A percentile compares a stretch with the other conserved stretches of the same genome.
These are phyloP conservation scores for Sminthurides aquaticus DNA, from an alignment of 2,888 invertebrate species.

Conservation along the genomic window DNA sequence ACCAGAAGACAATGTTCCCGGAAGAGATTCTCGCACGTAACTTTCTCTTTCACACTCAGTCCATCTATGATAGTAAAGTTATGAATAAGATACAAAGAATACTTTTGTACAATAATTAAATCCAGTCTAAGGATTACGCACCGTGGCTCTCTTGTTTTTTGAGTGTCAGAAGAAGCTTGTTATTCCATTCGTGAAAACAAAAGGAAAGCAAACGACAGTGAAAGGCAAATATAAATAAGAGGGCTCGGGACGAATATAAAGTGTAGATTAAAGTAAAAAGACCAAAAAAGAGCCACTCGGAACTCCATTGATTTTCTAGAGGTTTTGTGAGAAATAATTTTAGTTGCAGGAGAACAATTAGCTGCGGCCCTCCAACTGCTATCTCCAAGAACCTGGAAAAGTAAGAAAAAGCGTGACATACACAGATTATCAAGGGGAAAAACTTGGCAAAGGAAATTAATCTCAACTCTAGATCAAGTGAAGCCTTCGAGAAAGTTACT, in stretches of 20 bases:
- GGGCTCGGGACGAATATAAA: conserved; percentile 31
- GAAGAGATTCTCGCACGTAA: conserved; percentile 26
- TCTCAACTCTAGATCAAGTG: background rate
- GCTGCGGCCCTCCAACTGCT: conserved; percentile 26
- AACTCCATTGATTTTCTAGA: conserved; percentile 17
- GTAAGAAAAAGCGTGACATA: background rate
- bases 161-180: background rate
- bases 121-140: too few species aligned
- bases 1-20: conserved; percentile 27
- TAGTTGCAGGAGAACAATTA: conserved; percentile 31
- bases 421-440: too few species aligned
- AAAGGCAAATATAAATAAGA: conserved; percentile 38
- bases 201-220: conserved; percentile 30
- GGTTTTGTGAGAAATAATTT: conserved; percentile 22
- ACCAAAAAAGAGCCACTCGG: conserved; percentile 22
- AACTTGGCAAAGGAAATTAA: too few species aligned
- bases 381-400: conserved; percentile 21
- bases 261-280: conserved; percentile 33
- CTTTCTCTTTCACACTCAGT: conserved; percentile 10
- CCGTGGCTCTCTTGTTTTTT: too few species aligned
- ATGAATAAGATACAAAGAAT: too few species aligned
- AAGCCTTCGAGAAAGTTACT: background rate
- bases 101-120: too few species aligned
- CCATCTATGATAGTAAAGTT: too few species aligned
- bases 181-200: conserved; percentile 24